Percentiles rank a stretch among this genome's conserved stretches.
phyloP scores from a whole-genome alignment of 2,888 invertebrate genomes.

The Dolomedes plantarius region DNA sequence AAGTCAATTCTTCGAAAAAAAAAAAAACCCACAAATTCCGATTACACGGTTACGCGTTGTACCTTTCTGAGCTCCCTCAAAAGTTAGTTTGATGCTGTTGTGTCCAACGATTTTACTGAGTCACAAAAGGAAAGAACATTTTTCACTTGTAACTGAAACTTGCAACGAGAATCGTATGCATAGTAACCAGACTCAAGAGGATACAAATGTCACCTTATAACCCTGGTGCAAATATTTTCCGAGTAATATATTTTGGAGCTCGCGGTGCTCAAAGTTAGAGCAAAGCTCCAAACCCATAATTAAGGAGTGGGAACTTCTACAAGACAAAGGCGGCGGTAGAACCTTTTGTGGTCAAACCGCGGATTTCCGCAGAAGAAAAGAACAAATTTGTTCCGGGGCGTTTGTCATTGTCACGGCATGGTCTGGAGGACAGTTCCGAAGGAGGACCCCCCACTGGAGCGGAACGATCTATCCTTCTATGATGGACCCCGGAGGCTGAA shows the following conservation, averaged over 20 bases:
- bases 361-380: slow-evolving; percentile 17
- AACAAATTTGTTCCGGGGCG: slow-evolving; percentile 64
- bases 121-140: slow-evolving; percentile 43
- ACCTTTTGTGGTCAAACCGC: slow-evolving; percentile 57
- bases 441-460: slow-evolving; percentile 36
- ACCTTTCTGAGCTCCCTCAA: no score
- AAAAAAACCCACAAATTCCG: no score
- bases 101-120: slow-evolving; percentile 21
- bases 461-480: slow-evolving; percentile 24
- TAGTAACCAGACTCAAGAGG: not conserved
- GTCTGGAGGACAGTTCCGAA: slow-evolving; percentile 39
- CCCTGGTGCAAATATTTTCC: not conserved
- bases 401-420: slow-evolving; percentile 69
- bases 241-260: not conserved
- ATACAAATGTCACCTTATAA: not conserved
- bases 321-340: slow-evolving; percentile 53
- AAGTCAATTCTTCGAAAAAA: no score
- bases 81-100: no score
- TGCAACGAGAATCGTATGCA: not conserved
- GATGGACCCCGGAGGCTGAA: not conserved
- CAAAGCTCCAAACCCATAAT: slow-evolving; percentile 31
- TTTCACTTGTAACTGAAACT: not conserved
- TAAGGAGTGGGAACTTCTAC: slow-evolving; percentile 32
- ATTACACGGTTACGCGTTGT: not conserved
- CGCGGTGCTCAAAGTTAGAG: not conserved